These are phyloP conservation scores for Drosophila tani DNA, from an alignment of 1,140 invertebrate genomes.

Conservation along the genomic window DNA sequence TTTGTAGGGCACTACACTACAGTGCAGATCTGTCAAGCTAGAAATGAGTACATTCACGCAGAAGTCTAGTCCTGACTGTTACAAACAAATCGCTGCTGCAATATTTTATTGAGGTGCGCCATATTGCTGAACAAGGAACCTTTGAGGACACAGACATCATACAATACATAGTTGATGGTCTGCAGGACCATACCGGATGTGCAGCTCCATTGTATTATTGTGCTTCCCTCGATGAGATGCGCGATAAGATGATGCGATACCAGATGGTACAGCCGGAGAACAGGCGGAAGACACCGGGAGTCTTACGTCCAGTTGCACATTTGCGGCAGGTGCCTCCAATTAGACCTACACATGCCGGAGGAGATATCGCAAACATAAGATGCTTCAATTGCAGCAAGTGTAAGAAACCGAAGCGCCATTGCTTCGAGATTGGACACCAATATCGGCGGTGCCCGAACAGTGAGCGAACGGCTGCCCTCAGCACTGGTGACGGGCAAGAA, in stretches of 20 bases:
- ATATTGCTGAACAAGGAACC: not conserved
- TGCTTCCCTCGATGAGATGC: not conserved
- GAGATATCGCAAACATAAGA: not conserved
- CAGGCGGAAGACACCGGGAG: not conserved
- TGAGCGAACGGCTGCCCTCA: too few species aligned
- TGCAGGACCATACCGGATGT: not conserved
- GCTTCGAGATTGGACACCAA: too few species aligned
- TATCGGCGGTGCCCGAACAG: too few species aligned
- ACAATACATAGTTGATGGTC: not conserved
- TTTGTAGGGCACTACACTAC: constrained; percentile 10
- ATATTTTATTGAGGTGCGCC: constrained; percentile 2
- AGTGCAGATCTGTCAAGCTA: not conserved
- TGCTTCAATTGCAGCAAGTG: not conserved
- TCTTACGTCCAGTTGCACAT: too few species aligned
- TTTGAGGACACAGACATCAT: not conserved
- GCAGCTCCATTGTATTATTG: constrained; percentile 1
- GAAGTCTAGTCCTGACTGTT: not conserved
- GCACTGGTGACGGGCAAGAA: too few species aligned
- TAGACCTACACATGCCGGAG: not conserved
- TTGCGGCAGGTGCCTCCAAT: too few species aligned
- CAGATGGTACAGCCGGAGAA: not conserved
- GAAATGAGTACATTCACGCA: not conserved
- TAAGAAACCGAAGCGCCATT: not conserved
- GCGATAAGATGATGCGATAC: not conserved
- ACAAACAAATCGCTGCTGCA: not conserved